Conservation (phyloP, 2,113 vertebrate species). For the Prinia subflava region DNA sequence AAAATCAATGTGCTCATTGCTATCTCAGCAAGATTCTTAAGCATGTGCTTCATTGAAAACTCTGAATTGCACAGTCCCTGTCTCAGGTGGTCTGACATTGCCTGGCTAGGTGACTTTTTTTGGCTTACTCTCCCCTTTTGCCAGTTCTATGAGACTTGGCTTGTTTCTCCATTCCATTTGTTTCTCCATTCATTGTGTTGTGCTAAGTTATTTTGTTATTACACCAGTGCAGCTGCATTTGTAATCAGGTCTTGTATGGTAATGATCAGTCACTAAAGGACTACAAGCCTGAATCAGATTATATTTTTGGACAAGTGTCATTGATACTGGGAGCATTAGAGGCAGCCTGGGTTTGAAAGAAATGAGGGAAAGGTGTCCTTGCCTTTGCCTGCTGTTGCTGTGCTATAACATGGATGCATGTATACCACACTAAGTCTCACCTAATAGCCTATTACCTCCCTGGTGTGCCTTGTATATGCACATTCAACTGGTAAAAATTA, state of each 20-base stretch:
- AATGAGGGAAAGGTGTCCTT: background rate
- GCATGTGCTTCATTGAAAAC: background rate
- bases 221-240: background rate
- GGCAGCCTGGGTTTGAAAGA: background rate
- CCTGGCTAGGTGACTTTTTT: background rate
- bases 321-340: background rate
- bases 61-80: background rate
- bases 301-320: background rate
- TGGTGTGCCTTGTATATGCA: background rate
- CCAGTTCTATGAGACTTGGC: background rate
- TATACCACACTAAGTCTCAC: background rate
- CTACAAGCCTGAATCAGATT: background rate
- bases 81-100: background rate
- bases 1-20: background rate
- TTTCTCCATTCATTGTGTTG: background rate
- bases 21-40: background rate
- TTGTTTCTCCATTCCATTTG: background rate
- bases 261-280: background rate
- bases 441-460: background rate
- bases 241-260: background rate
- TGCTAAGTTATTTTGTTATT: background rate
- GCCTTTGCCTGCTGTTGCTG: background rate
- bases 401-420: fast-evolving
- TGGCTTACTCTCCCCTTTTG: background rate
- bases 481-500: background rate